Percentiles rank a stretch among this genome's conserved stretches.
Evolutionary conservation across 2,113 vertebrate species (phyloP).

Genomic region (Carettochelys insculpta): DNA sequence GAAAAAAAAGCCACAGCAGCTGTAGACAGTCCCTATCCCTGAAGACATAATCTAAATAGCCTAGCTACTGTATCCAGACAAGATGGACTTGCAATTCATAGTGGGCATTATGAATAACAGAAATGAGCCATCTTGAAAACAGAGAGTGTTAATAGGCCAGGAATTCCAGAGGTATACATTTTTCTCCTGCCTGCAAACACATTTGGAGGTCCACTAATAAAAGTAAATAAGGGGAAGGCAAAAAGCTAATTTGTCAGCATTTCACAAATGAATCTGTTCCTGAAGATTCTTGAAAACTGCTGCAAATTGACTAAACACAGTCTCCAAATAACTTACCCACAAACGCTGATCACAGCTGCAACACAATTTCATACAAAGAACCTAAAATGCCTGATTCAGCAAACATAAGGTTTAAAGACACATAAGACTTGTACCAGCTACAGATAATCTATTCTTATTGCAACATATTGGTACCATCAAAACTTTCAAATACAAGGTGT

Average conservation of each 20-base stretch:
- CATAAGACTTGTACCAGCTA: background rate
- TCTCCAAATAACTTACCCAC: background rate
- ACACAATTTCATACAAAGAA: background rate
- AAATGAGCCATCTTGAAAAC: background rate
- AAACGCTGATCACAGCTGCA: background rate
- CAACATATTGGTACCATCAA: background rate
- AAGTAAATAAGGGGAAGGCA: background rate
- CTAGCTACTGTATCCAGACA: background rate
- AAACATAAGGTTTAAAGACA: background rate
- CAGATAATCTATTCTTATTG: conserved; percentile 11
- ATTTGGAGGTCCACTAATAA: background rate
- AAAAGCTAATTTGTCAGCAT: background rate
- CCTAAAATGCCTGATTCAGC: background rate
- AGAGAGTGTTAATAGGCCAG: background rate
- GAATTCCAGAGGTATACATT: background rate
- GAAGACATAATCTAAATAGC: background rate
- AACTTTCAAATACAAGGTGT: background rate
- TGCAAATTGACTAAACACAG: background rate
- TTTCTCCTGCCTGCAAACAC: background rate
- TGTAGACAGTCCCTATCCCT: background rate
- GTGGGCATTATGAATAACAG: background rate
- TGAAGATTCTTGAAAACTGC: background rate
- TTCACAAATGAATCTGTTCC: background rate
- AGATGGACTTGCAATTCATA: background rate
- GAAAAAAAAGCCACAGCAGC: background rate